Percentiles rank a stretch among this genome's conserved stretches.
Evolutionary conservation across 2,797 vertebrate genomes (phyloP).

Genomic region (Gymnoscopelus microlampas): DNA sequence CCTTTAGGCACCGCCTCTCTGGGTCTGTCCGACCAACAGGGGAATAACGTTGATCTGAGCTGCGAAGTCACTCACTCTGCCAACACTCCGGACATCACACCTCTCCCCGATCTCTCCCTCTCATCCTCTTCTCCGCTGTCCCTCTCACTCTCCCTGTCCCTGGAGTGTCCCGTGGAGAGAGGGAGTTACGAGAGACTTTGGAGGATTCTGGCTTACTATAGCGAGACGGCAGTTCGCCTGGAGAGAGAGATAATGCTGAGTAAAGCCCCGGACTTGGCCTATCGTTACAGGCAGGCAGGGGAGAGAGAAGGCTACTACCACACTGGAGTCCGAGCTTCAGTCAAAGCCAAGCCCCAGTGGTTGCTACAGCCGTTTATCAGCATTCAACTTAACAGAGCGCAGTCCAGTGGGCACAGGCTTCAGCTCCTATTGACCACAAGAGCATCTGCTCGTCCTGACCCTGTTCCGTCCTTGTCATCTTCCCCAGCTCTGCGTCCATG

Average conservation of each 20-base stretch:
- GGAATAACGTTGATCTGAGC: slow-evolving; percentile 83
- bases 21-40: slow-evolving; percentile 90
- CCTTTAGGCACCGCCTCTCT: slow-evolving; percentile 83
- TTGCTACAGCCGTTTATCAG: slow-evolving; percentile 86
- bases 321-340: slow-evolving; percentile 87
- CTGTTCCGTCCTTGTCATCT: slow-evolving; percentile 31
- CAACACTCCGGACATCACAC: slow-evolving; percentile 70
- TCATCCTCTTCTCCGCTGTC: slow-evolving; percentile 64
- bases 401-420: slow-evolving; percentile 83
- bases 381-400: slow-evolving; percentile 87
- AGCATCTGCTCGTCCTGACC: slow-evolving; percentile 73
- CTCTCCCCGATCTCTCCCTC: slow-evolving; percentile 64
- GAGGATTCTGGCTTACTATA: slow-evolving; percentile 95
- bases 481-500: slow-evolving; percentile 75
- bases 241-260: slow-evolving; percentile 83
- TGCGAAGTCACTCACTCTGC: slow-evolving; percentile 83
- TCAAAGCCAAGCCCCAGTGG: slow-evolving; percentile 86
- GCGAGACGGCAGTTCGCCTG: slow-evolving; percentile 88
- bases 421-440: slow-evolving; percentile 83
- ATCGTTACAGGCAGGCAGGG: slow-evolving; percentile 85
- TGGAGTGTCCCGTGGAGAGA: slow-evolving; percentile 87
- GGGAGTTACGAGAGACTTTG: slow-evolving; percentile 89
- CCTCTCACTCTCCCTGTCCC: slow-evolving; percentile 81
- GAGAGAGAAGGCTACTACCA: slow-evolving; percentile 88
- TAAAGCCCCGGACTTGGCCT: slow-evolving; percentile 79